Evolutionary conservation across 2,888 invertebrate genomes (phyloP), one percentile per base, ranked within the genome.

Genomic region (Ennomos fuscantarius): DNA sequence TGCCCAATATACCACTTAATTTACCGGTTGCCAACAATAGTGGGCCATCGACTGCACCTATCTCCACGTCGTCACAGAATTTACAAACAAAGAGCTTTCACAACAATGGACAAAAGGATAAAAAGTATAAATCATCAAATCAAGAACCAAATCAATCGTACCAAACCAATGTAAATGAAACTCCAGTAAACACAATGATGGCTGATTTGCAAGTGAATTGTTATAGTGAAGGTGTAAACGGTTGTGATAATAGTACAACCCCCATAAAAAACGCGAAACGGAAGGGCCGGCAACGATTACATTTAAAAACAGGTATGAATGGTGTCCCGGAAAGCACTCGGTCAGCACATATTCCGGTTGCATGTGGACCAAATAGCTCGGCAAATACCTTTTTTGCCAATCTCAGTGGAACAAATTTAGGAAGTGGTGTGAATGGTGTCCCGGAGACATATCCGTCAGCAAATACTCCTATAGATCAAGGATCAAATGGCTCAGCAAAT

Each of bases 251-350:
- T 59, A 57, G 69, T 42, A 39, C 62, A 40, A 55, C n/a, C 15
- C 50, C 73, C 8, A 87, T 82, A 71, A 79, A 85, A 69, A 84
- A 87, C 66, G 76, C 78, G 78, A 69, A 66, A 86, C 86, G 68
- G 86, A 82, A 73, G 81, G 82, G 73, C 64, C 61, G 80, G 41
- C 85, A 82, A 70, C 75, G 81, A 40, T 67, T 65, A 45, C 56
- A 57, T 49, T 48, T 89, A 52, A 73, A 81, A 65, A 79, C 76
- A 60, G 45, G 49, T n/a, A 60, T 50, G 10, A 69, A 69, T 65
- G 52, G 60, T 49, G 62, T 57, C 52, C 65, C 72, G 9, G 69
- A 70, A 53, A 63, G 56, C 37, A 49, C 63, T 34, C 62, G 57
- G 3, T 53, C 58, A 2, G 63, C 62, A 31, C 48, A 60, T 50